Base-by-base conservation (phyloP, 2,797 vertebrate species). In the Protonibea diacanthus region DNA sequence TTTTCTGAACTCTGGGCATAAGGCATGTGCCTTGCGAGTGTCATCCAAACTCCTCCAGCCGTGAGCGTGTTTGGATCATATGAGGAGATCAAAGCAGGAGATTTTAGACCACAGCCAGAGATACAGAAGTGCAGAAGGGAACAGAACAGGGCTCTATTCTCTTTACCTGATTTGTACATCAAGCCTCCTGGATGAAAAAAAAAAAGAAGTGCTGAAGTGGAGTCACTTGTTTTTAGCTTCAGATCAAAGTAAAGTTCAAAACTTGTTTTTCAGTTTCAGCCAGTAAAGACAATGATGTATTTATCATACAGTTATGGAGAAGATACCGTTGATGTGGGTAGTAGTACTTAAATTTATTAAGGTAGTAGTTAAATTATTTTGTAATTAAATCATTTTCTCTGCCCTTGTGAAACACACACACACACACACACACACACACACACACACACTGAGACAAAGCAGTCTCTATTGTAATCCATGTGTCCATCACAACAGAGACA, bases 41-140 rank as follows among this genome's bases (percentile, higher is more conserved):
- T 86, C 84, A 78, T 90, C 85, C 74, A 12, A 84, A 84, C 86
- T 90, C 88, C 90, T 91, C 86, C 86, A 91, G 92, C 91, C 51
- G 78, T 90, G 88, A 93, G 88, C 78, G 86, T 88, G 82, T 90
- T 91, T 67, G 89, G 84, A 93, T 94, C 92, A 93, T 91, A 92
- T 94, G 93, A 93, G 90, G 66, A 92, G 91, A 94, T 94, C 90
- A 93, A 92, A 94, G 91, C 77, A 71, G 80, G 72, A 86, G 91
- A 91, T 91, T 90, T 88, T 76, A 72, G 69, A 88, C 84, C 92
- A 83, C 88, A 88, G 81, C 72, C 79, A 86, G 65, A 86, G 84
- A 89, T 81, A 84, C 53, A 80, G 33, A 86, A 57, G 74, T 33
- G 44, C 47, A 68, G 53, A 65, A 25, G 12, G 10, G 52, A 86